Conservation (phyloP, 2,888 invertebrate genomes). For the Lordiphosa fenestrarum region DNA sequence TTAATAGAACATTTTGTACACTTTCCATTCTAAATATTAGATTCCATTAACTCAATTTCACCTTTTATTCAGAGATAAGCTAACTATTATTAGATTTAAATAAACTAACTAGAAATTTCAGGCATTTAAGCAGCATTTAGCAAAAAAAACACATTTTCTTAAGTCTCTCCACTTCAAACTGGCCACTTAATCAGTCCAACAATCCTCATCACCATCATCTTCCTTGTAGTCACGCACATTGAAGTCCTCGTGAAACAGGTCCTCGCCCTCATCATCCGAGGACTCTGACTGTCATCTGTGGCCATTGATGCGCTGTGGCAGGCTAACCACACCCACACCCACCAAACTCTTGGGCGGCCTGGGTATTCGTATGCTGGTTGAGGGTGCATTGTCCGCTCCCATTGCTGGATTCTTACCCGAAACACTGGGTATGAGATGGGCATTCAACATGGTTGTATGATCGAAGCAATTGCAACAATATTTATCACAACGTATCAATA, state of each 20-base stretch:
- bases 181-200: conserved; percentile 72
- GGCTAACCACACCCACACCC: conserved; percentile 68
- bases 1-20: no score
- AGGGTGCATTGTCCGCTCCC: conserved; percentile 32
- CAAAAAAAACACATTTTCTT: conserved; percentile 3
- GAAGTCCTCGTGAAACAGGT: conserved; percentile 78
- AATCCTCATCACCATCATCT: conserved; percentile 65
- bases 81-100: conserved; percentile 26
- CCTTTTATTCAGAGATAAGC: conserved; percentile 12
- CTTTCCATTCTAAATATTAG: no score
- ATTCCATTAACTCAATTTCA: not conserved
- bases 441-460: conserved; percentile 65
- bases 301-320: conserved; percentile 57
- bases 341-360: conserved; percentile 75
- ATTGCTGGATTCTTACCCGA: conserved; percentile 69
- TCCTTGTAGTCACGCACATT: conserved; percentile 76
- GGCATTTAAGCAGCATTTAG: conserved; percentile 29
- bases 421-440: conserved; percentile 78
- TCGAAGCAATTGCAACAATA: conserved; percentile 79
- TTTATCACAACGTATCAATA: conserved; percentile 78
- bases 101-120: conserved; percentile 38
- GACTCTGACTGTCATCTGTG: conserved; percentile 79
- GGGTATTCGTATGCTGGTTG: conserved; percentile 78
- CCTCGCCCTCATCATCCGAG: conserved; percentile 79
- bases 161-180: conserved; percentile 17